Conservation (phyloP, 2,888 invertebrate species). For the Callimorpha dominula region DNA sequence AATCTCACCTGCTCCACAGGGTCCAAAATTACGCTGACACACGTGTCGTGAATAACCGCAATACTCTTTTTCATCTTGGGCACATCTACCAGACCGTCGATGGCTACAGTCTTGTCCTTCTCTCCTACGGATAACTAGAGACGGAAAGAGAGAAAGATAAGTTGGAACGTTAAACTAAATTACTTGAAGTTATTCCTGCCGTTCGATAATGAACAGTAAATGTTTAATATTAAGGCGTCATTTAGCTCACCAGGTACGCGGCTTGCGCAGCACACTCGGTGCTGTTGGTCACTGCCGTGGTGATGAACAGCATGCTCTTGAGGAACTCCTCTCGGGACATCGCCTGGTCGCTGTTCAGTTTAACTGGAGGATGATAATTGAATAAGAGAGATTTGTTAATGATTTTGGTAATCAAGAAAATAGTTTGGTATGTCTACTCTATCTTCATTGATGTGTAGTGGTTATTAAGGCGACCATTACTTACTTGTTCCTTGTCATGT, state of each 20-base stretch:
- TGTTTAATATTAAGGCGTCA: not conserved
- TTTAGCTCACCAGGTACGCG: constrained; percentile 65
- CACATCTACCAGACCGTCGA: constrained; percentile 66
- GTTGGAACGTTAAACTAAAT: not conserved
- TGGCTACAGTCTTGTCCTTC: constrained; percentile 56
- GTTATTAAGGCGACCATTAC: no score
- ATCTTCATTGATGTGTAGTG: no score
- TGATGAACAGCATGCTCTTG: constrained; percentile 59
- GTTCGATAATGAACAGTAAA: not conserved
- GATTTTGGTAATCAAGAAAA: not conserved
- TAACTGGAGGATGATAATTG: constrained; percentile 55
- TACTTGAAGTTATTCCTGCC: not conserved
- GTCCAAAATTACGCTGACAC: constrained; percentile 60
- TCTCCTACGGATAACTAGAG: constrained; percentile 68
- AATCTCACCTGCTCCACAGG: constrained; percentile 61
- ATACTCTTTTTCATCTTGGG: constrained; percentile 57
- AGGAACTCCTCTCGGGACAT: constrained; percentile 66
- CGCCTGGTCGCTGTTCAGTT: constrained; percentile 62
- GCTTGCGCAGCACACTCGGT: constrained; percentile 70
- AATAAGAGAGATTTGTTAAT: not conserved
- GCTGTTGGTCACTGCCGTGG: constrained; percentile 64
- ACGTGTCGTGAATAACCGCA: constrained; percentile 59
- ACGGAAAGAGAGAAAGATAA: not conserved
- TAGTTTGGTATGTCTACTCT: not conserved
- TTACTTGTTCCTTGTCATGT: no score